A percentile compares a stretch with the other conserved stretches of the same genome.
phyloP scores from a whole-genome alignment of 2,888 invertebrate genomes.

The Hydrotaea cyrtoneurina region DNA sequence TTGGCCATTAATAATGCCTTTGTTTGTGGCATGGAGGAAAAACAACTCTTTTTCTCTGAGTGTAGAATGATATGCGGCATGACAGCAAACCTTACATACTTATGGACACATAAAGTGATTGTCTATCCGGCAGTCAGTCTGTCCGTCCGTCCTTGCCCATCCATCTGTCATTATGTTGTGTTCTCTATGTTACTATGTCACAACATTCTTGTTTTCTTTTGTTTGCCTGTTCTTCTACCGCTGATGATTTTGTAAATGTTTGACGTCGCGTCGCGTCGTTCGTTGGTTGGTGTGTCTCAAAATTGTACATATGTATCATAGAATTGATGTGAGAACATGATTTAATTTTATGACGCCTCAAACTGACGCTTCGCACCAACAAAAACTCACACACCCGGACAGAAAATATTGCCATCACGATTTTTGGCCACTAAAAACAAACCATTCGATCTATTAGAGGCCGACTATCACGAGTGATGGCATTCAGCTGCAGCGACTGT shows the following conservation, averaged over 20 bases:
- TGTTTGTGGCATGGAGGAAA: conserved; percentile 3
- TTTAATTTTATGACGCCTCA: conserved; percentile 52
- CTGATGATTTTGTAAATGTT: not conserved
- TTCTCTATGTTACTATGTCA: conserved; percentile 49
- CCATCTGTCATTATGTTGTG: conserved; percentile 18
- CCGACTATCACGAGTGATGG: too few species aligned
- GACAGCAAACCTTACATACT: too few species aligned
- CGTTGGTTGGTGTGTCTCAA: not conserved
- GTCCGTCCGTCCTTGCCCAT: conserved; percentile 13
- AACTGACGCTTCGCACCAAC: conserved; percentile 34
- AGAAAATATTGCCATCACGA: conserved; percentile 44
- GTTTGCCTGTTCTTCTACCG: too few species aligned
- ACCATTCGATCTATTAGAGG: conserved; percentile 8
- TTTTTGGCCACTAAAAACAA: conserved; percentile 30
- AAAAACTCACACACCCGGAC: not conserved
- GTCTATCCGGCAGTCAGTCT: not conserved
- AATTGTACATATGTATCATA: conserved; percentile 9
- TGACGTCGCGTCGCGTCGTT: not conserved
- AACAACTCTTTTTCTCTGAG: conserved; percentile 35
- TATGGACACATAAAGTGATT: not conserved
- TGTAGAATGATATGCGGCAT: not conserved
- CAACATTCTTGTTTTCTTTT: conserved; percentile 16
- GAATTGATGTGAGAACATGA: conserved; percentile 58
- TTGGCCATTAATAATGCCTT: conserved; percentile 59
- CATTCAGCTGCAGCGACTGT: too few species aligned